Evolutionary conservation across 30 jellyfish, hydroid and myxozoan genomes (phyloP).

Genomic region (Hydractinia symbiolongicarpus): DNA sequence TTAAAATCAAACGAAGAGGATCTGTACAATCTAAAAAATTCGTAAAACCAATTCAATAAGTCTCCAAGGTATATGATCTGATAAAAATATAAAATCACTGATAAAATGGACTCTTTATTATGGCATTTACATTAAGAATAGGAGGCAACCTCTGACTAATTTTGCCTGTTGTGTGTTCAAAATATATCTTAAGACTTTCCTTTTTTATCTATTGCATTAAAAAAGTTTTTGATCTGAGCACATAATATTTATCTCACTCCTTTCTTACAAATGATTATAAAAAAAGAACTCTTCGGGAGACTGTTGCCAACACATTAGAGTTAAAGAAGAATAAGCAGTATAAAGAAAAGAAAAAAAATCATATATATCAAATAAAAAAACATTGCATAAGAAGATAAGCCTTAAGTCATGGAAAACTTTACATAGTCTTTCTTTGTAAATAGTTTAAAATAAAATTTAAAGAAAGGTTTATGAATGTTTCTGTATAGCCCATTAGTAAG

Average conservation of each 20-base stretch:
- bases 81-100: no score
- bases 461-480: slow-evolving; percentile 6
- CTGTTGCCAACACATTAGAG: neutral
- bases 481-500: slow-evolving; percentile 11
- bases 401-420: slow-evolving; percentile 9
- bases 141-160: slow-evolving; percentile 20
- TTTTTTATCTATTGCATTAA: neutral
- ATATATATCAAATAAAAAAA: neutral
- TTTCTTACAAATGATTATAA: slow-evolving; percentile 4
- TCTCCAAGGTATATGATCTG: no score
- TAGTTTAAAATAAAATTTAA: slow-evolving; percentile 1
- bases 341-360: slow-evolving; percentile 3
- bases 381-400: neutral
- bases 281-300: slow-evolving; percentile 5
- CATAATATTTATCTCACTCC: neutral
- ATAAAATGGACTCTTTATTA: no score
- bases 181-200: slow-evolving; percentile 6
- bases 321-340: neutral
- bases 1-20: no score
- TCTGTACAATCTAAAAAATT: no score
- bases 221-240: neutral
- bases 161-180: slow-evolving; percentile 20
- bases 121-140: neutral
- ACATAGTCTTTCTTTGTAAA: neutral
- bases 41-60: no score